phyloP scores from a whole-genome alignment of 2,113 vertebrate species.

The Hydrochoerus hydrochaeris region DNA sequence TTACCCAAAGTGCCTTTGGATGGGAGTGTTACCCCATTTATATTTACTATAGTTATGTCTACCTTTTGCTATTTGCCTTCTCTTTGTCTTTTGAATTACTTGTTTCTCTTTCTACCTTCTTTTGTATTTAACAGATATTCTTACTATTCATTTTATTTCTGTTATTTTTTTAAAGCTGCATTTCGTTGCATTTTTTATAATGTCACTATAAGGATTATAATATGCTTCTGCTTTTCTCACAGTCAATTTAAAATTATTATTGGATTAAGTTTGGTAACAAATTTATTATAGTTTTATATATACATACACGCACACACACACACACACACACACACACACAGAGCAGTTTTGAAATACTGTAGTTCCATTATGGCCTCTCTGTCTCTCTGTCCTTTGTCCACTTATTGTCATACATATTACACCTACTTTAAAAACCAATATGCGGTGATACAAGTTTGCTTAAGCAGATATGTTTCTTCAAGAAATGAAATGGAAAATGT shows the following conservation, averaged over 20 bases:
- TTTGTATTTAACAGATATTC: background rate
- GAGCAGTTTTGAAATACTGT: background rate
- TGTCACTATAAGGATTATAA: background rate
- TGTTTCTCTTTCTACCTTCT: background rate
- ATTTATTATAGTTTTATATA: background rate
- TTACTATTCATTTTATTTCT: background rate
- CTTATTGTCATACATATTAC: background rate
- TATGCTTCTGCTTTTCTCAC: background rate
- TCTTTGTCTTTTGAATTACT: background rate
- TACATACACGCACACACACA: no score
- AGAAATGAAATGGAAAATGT: conserved; percentile 21
- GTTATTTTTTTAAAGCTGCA: background rate
- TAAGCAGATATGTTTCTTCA: background rate
- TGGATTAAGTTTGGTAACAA: background rate
- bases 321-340: background rate
- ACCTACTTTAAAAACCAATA: conserved; percentile 7
- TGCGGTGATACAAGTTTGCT: background rate
- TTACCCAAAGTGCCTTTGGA: background rate
- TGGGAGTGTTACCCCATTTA: background rate
- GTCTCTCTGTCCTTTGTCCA: background rate
- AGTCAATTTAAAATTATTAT: conserved; percentile 39
- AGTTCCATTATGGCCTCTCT: background rate
- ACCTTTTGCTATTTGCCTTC: background rate
- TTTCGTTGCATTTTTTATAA: conserved; percentile 15
- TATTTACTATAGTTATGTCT: conserved; percentile 18